Conservation (phyloP, 2,888 invertebrate genomes). For the Calameuta pallipes region DNA sequence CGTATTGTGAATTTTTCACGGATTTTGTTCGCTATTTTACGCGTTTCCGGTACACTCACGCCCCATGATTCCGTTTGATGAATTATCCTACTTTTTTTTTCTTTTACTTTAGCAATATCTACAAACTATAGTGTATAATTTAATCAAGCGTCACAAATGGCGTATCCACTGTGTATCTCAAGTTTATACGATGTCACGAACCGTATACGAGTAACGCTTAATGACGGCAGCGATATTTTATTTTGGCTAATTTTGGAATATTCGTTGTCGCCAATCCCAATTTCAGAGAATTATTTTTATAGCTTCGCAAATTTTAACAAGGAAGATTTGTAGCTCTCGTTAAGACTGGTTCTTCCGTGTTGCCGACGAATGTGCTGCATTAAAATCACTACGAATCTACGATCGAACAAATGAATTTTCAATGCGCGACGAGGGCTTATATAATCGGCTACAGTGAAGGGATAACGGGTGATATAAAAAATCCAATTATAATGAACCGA, state of each 20-base stretch:
- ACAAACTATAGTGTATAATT: not conserved
- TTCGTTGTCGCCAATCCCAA: not conserved
- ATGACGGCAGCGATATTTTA: not conserved
- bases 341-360: not conserved
- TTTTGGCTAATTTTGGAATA: not conserved
- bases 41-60: no score
- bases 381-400: no score
- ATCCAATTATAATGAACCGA: not conserved
- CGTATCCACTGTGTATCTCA: not conserved
- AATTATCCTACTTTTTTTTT: not conserved
- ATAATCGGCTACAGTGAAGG: not conserved
- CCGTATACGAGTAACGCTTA: not conserved
- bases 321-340: not conserved
- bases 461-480: not conserved
- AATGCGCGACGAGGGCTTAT: not conserved
- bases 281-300: not conserved
- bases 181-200: not conserved
- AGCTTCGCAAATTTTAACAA: not conserved
- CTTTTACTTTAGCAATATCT: not conserved
- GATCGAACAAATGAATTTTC: not conserved
- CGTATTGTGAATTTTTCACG: not conserved
- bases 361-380: not conserved
- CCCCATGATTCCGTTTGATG: not conserved
- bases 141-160: not conserved
- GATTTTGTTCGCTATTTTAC: not conserved